Conservation (phyloP, 2,888 invertebrate species). For the Nephrotoma appendiculata region DNA sequence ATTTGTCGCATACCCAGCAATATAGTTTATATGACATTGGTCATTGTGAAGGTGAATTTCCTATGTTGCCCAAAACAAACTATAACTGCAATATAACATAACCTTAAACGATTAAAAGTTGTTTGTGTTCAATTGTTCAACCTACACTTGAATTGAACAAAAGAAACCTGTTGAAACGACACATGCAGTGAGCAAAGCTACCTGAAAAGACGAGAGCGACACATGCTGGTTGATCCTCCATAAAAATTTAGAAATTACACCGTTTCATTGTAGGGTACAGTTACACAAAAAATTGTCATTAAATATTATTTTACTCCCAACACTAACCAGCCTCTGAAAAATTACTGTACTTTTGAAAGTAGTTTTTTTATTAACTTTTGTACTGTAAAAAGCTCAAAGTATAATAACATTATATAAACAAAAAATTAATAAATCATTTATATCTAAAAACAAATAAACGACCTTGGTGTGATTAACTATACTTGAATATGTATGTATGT, state of each 20-base stretch:
- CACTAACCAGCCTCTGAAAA: not conserved
- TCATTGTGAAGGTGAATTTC: too few relatives aligned
- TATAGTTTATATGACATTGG: too few relatives aligned
- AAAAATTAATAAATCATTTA: not conserved
- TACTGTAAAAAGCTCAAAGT: not conserved
- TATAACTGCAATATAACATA: not conserved
- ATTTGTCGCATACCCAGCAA: too few relatives aligned
- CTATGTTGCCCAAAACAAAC: too few relatives aligned
- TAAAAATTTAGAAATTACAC: too few relatives aligned
- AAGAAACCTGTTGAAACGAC: not conserved
- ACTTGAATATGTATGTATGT: not conserved
- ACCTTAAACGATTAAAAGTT: not conserved
- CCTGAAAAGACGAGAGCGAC: not conserved
- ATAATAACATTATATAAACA: not conserved
- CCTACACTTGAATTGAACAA: not conserved
- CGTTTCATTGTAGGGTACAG: not conserved
- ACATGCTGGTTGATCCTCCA: not conserved
- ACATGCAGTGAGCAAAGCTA: not conserved
- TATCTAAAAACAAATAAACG: not conserved
- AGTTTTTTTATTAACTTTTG: not conserved
- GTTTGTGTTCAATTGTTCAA: not conserved
- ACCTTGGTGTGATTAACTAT: not conserved
- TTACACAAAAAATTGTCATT: not conserved
- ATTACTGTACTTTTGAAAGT: not conserved
- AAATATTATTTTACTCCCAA: not conserved